Percentiles rank a stretch among this genome's conserved stretches.
Conservation (phyloP, 2,113 vertebrate genomes). For the Trinectes maculatus region DNA sequence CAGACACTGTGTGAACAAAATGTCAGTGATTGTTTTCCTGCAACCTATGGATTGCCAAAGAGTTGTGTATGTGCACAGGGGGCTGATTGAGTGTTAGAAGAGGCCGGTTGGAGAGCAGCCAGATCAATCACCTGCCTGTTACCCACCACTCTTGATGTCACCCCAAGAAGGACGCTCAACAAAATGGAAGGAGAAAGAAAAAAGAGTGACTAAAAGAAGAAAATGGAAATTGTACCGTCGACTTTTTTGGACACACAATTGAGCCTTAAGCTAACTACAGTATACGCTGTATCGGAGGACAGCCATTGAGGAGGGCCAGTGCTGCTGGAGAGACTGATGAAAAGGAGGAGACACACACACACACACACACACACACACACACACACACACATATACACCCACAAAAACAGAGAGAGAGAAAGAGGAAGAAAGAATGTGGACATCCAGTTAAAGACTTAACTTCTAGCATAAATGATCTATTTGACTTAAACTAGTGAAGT, state of each 20-base stretch:
- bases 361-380: not conserved
- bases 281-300: slow-evolving; percentile 87
- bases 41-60: slow-evolving; percentile 87
- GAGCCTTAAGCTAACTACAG: slow-evolving; percentile 93
- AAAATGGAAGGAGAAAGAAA: slow-evolving; percentile 18
- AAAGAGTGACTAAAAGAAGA: slow-evolving; percentile 38
- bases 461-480: not conserved
- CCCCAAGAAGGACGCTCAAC: slow-evolving; percentile 44
- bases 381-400: slow-evolving; percentile 1
- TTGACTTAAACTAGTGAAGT: not conserved
- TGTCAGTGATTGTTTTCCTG: slow-evolving; percentile 78
- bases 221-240: slow-evolving; percentile 36
- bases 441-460: slow-evolving; percentile 4
- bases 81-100: slow-evolving; percentile 47
- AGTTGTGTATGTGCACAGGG: slow-evolving; percentile 61
- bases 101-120: slow-evolving; percentile 24
- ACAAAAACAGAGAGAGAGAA: not conserved
- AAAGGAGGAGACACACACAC: slow-evolving; percentile 1
- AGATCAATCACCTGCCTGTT: slow-evolving; percentile 21
- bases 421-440: no score
- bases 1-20: slow-evolving; percentile 77
- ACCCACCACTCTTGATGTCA: slow-evolving; percentile 20
- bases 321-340: slow-evolving; percentile 79
- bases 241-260: slow-evolving; percentile 87
- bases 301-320: slow-evolving; percentile 91